Evolutionary conservation across 2,797 vertebrate species (phyloP), one percentile per base, ranked within the genome.

Genomic region (Acanthurus leucopareius): DNA sequence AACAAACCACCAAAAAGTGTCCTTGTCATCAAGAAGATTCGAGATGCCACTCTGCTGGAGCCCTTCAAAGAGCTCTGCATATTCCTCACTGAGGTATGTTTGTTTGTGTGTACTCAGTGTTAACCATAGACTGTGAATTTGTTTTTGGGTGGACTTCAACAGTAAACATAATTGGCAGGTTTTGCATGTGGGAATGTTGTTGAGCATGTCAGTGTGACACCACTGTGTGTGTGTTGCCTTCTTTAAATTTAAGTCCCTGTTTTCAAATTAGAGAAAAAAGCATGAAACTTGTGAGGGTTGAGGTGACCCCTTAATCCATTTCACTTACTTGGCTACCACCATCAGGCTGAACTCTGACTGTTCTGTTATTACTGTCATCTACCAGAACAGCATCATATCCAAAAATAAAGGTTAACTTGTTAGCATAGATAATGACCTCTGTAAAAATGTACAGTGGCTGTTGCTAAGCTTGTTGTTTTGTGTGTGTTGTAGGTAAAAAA

Each of bases 1-100:
- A 99, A 97, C 96, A 99, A 97, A 90, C 95, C 97, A 59, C 98
- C 98, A 0, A 97, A 97, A 96, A 99, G 98, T 51, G 97, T 99
- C 83, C 97, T 99, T 44, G 97, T 99, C 69, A 97, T 99, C 86
- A 99, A 99, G 92, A 99, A 99, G 94, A 97, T 99, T 56, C 92
- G 94, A 44, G 98, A 99, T 9, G 94, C 96, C 89, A 96, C 95
- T 71, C 93, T 99, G 82, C 94, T 99, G 4, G 95, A 97, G 95
- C 98, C 97, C 51, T 99, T 99, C 83, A 99, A 98, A 89, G 96
- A 99, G 73, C 97, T 99, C 38, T 99, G 98, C 74, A 74, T 90
- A 0, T 97, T 98, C 89, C 97, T 99, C 66, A 97, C 96, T 0
- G 96, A 99, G 97, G 98, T 97, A 86, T 0, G 77, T 32, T 38